Conservation (phyloP, 2,888 invertebrate genomes). For the Acleris laterana region DNA sequence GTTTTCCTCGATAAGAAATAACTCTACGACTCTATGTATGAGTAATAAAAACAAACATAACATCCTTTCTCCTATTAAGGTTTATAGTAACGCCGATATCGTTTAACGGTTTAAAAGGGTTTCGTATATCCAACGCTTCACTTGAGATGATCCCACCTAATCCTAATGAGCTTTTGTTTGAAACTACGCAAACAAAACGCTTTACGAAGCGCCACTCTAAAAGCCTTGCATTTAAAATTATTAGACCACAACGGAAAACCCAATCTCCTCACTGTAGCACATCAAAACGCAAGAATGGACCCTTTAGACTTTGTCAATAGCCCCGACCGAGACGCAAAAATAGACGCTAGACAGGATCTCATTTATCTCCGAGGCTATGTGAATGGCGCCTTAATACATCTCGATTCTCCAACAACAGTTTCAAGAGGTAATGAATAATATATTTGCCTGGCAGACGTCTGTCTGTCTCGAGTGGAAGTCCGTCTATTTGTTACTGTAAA, state of each 20-base stretch:
- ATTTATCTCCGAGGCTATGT: conserved; percentile 26
- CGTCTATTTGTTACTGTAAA: conserved; percentile 15
- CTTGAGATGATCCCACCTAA: conserved; percentile 4
- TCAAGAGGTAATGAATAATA: conserved; percentile 35
- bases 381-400: conserved; percentile 27
- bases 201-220: not conserved
- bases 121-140: too few relatives aligned
- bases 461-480: conserved; percentile 35
- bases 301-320: conserved; percentile 24
- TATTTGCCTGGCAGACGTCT: conserved; percentile 31
- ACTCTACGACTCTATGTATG: too few relatives aligned
- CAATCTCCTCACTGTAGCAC: conserved; percentile 16
- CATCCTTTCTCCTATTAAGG: too few relatives aligned
- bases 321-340: conserved; percentile 9
- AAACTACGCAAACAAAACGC: conserved; percentile 3
- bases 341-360: conserved; percentile 17
- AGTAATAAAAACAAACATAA: too few relatives aligned
- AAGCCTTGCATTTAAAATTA: conserved; percentile 26
- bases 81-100: too few relatives aligned
- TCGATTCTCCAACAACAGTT: conserved; percentile 11
- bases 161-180: conserved; percentile 17
- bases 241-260: conserved; percentile 20
- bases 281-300: conserved; percentile 15
- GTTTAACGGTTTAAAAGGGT: too few relatives aligned
- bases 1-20: too few relatives aligned